phyloP scores from a whole-genome alignment of 1,140 invertebrate genomes.

The Fragariocoptes setiger region DNA sequence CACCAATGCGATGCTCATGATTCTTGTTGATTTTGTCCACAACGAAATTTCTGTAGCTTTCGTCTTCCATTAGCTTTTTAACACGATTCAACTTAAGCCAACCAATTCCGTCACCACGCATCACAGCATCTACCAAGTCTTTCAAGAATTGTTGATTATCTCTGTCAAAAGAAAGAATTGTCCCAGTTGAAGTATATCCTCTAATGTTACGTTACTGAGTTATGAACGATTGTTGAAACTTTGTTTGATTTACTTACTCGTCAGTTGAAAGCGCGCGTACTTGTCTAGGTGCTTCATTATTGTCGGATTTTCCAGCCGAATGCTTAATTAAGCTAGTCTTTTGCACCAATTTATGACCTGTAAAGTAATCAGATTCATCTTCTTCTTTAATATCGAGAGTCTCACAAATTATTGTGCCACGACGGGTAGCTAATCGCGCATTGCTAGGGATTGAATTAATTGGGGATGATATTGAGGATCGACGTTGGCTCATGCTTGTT shows the following conservation, averaged over 20 bases:
- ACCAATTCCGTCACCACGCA: slow-evolving; percentile 80
- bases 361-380: background rate
- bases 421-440: no score
- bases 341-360: slow-evolving; percentile 1
- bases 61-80: slow-evolving; percentile 92
- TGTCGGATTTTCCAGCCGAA: background rate
- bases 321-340: background rate
- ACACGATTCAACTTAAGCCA: slow-evolving; percentile 79
- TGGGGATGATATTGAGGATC: no score
- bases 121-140: slow-evolving; percentile 54
- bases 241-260: no score
- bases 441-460: no score
- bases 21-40: slow-evolving; percentile 77
- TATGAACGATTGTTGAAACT: no score
- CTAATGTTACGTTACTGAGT: no score
- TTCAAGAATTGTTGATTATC: slow-evolving; percentile 27
- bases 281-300: background rate
- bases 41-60: slow-evolving; percentile 83
- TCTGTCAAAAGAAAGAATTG: slow-evolving; percentile 14
- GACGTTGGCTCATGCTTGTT: no score
- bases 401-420: no score
- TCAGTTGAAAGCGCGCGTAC: background rate
- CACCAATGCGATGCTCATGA: slow-evolving; percentile 62
- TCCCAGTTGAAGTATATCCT: background rate
- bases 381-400: no score